Evolutionary conservation across 2,797 vertebrate species (phyloP).

Genomic region (Fringilla coelebs): DNA sequence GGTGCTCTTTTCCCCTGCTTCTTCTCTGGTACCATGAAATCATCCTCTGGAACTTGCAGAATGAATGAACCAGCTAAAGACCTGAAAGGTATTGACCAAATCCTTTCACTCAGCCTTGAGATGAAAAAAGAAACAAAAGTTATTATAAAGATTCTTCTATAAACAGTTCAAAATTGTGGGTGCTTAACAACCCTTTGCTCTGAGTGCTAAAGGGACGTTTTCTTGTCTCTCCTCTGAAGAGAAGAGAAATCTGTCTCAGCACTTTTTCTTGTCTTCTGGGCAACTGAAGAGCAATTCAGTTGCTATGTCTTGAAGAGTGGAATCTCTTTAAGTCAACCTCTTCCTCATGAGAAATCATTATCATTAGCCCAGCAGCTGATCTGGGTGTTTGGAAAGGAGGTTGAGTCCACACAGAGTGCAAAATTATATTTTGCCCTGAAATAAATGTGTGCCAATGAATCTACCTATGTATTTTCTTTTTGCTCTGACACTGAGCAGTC

Average conservation of each 20-base stretch:
- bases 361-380: background rate
- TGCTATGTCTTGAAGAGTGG: background rate
- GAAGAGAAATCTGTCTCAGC: background rate
- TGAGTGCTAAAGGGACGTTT: background rate
- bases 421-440: background rate
- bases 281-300: background rate
- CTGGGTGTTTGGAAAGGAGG: background rate
- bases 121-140: background rate
- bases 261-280: background rate
- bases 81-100: background rate
- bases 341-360: background rate
- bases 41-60: background rate
- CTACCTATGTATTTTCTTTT: background rate
- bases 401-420: background rate
- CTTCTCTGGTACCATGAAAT: background rate
- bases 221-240: background rate
- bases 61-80: background rate
- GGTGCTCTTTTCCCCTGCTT: background rate
- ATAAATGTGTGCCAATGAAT: background rate
- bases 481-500: background rate
- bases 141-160: background rate
- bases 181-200: background rate
- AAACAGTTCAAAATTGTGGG: background rate
- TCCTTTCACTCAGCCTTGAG: background rate
- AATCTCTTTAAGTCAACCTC: background rate